Evolutionary conservation across 2,888 invertebrate genomes (phyloP).

Genomic region (Aleiodes alternator): DNA sequence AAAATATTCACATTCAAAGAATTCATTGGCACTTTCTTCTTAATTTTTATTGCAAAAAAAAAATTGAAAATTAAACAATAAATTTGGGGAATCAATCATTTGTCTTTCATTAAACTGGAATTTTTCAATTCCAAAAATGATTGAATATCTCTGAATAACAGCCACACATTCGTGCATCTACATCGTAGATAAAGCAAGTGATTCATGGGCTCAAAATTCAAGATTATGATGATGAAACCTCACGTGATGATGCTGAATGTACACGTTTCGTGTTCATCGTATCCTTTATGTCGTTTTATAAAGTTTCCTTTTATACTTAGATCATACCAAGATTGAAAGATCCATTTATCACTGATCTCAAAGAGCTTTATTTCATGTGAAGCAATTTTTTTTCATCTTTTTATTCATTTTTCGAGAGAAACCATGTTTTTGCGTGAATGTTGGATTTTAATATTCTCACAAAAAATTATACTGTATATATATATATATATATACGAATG

Average conservation of each 20-base stretch:
- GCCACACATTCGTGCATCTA: conserved; percentile 62
- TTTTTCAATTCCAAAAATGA: no score
- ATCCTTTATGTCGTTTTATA: conserved; percentile 12
- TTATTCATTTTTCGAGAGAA: neutral
- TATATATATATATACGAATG: neutral
- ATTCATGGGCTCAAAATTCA: conserved; percentile 59
- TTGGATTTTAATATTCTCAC: neutral
- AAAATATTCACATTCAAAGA: no score
- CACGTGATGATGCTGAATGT: conserved; percentile 47
- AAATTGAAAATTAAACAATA: no score
- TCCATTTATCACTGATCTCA: conserved; percentile 26
- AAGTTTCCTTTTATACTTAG: neutral
- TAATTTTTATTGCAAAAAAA: no score
- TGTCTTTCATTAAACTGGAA: no score
- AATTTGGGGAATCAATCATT: no score
- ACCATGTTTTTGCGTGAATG: neutral
- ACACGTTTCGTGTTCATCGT: conserved; percentile 27
- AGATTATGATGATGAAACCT: conserved; percentile 54
- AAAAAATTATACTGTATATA: neutral
- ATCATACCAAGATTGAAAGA: conserved; percentile 3
- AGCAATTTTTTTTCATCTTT: neutral
- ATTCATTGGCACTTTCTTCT: no score
- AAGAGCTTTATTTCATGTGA: neutral
- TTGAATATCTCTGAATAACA: no score
- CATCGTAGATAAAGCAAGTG: conserved; percentile 64